phyloP scores from a whole-genome alignment of 2,888 invertebrate genomes.

The Agriopis marginaria region DNA sequence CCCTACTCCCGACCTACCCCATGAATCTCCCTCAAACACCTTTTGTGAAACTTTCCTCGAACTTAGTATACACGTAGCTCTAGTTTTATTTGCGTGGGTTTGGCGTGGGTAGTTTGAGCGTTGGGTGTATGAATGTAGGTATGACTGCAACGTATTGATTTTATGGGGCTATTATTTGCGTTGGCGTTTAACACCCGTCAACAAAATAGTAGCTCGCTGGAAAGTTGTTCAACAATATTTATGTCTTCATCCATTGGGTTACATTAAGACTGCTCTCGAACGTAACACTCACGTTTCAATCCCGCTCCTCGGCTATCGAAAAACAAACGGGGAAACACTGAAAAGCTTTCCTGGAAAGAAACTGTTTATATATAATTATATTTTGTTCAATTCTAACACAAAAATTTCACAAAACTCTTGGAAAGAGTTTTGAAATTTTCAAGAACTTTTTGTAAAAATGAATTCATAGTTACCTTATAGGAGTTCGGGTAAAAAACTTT shows the following conservation, averaged over 20 bases:
- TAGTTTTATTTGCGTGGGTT: slow-evolving; percentile 20
- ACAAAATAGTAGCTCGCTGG: neutral
- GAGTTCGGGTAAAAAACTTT: neutral
- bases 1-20: slow-evolving; percentile 67
- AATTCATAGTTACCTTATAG: neutral
- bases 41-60: slow-evolving; percentile 12
- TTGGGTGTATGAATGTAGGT: slow-evolving; percentile 2
- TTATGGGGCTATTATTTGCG: slow-evolving; percentile 3
- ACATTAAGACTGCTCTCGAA: too few relatives aligned
- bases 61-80: slow-evolving; percentile 5
- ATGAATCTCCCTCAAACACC: slow-evolving; percentile 47
- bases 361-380: too few relatives aligned
- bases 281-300: too few relatives aligned
- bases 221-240: neutral
- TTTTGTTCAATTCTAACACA: too few relatives aligned
- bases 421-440: neutral
- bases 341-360: too few relatives aligned
- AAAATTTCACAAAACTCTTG: too few relatives aligned
- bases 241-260: neutral
- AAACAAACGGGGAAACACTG: too few relatives aligned
- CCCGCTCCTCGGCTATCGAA: too few relatives aligned
- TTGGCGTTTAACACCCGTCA: neutral
- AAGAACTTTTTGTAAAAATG: neutral
- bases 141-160: slow-evolving; percentile 26
- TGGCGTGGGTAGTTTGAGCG: slow-evolving; percentile 21